Base-by-base conservation (phyloP, 2,888 invertebrate genomes). In the Caenorhabditis sulstoni region DNA sequence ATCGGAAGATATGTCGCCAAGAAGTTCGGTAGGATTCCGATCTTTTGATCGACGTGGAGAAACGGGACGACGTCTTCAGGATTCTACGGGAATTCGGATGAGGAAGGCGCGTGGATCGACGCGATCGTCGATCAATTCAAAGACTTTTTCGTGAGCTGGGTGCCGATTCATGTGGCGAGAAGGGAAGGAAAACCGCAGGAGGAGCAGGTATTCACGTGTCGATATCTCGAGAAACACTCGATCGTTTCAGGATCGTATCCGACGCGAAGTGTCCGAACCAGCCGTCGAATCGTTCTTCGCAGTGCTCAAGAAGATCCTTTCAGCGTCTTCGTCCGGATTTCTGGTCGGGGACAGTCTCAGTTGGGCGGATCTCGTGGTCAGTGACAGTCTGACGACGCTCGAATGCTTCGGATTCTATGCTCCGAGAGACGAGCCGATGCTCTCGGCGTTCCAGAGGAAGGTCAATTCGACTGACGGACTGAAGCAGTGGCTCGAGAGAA, bases 41-140 rank as follows among this genome's bases (percentile, higher is more conserved):
- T n/a, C n/a, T n/a, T n/a, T n/a, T n/a, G n/a, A n/a, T n/a, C n/a
- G n/a, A n/a, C n/a, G n/a, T n/a, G n/a, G n/a, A n/a, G n/a, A n/a
- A n/a, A n/a, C n/a, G n/a, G n/a, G n/a, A n/a, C n/a, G n/a, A n/a
- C n/a, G n/a, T n/a, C n/a, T n/a, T n/a, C n/a, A n/a, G n/a, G 29
- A 29, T 49, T 62, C 39, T 16, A 14, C 29, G 77, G 77, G 2
- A 23, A 55, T n/a, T 29, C 55, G 9, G 47, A 29, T 16, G 35
- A 18, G 29, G 70, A 77, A 12, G 39, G 61, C 57, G 77, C 77
- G 11, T 11, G 59, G 18, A 70, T 77, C 12, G 77, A 77, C 53
- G 77, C 70, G 14, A 39, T 70, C 35, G 62, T 50, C 45, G 77
- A 77, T 35, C 77, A 70, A 16, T 77, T 58, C 55, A 70, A 71